phyloP scores from a whole-genome alignment of 2,888 invertebrate genomes.

The Cartodere bifasciata region DNA sequence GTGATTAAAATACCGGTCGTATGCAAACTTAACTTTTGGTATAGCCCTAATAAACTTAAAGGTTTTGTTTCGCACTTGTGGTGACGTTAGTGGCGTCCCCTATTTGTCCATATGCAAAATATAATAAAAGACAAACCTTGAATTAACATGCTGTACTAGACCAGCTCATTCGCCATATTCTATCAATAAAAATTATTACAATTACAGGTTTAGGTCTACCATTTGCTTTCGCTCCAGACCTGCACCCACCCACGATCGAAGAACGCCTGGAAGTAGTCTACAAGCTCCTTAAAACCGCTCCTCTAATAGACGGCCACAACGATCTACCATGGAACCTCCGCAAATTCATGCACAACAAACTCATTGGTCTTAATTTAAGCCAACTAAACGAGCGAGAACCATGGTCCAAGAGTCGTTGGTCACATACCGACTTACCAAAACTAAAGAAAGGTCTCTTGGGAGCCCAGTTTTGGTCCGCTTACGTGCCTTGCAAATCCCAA shows the following conservation, averaged over 20 bases:
- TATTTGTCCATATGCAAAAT: no score
- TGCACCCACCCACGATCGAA: conserved; percentile 29
- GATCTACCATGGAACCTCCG: conserved; percentile 83
- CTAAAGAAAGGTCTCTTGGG: conserved; percentile 72
- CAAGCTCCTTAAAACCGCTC: conserved; percentile 53
- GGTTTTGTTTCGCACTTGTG: no score
- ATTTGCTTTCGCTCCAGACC: conserved; percentile 33
- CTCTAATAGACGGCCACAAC: conserved; percentile 71
- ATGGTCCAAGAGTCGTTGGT: conserved; percentile 79
- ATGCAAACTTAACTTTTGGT: neutral
- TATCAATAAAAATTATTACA: no score
- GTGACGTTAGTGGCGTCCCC: no score
- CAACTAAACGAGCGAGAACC: conserved; percentile 58
- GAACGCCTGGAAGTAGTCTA: conserved; percentile 50
- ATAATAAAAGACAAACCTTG: conserved; percentile 1
- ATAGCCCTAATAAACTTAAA: no score
- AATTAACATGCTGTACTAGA: no score
- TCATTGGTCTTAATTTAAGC: conserved; percentile 52
- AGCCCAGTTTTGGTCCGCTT: conserved; percentile 86
- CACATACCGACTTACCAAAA: conserved; percentile 84
- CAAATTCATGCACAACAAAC: conserved; percentile 75
- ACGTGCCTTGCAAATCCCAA: conserved; percentile 74
- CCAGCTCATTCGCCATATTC: no score
- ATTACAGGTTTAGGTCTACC: conserved; percentile 41
- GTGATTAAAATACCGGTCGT: no score